Evolutionary conservation across 2,797 vertebrate species (phyloP), one percentile per base, ranked within the genome.

Genomic region (Rachycentron canadum): DNA sequence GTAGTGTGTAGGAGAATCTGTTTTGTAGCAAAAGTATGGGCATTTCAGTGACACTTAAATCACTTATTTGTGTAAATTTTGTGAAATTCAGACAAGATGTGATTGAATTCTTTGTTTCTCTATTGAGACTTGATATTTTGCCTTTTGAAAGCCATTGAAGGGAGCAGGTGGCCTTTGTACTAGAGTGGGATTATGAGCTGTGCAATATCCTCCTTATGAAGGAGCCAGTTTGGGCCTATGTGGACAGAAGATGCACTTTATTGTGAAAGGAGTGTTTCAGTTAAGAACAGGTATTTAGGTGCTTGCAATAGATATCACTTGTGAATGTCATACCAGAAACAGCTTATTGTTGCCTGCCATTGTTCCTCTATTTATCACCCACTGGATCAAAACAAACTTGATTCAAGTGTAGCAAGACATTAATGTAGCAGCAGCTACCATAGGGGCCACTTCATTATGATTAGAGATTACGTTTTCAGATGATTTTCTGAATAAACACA

Each of bases 171-270:
- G 86, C 83, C 86, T 88, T 84, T 84, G 64, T 79, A 12, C 73
- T 61, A 40, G 34, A 62, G 68, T 61, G 64, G 47, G 34, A 30
- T 56, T 53, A 65, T 55, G 47, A 88, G 47, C 62, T 63, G 91
- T 93, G 91, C 88, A 92, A 90, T 90, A 89, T 63, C 36, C 26
- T 81, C 58, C 43, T 69, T 2, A 38, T 32, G 0, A 25, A 76
- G 57, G 63, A 59, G 66, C 47, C 36, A 36, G 62, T 82, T 58
- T 81, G 64, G 79, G 76, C 75, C 81, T 73, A 57, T 14, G 7
- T 59, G 70, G 78, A 85, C 28, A 73, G 69, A 85, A 86, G 68
- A 88, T 69, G 92, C 93, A 94, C 93, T 95, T 94, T 93, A 92
- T 63, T 64, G 75, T 79, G 59, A 81, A 82, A 72, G 62, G 59